phyloP scores from a whole-genome alignment of 2,113 vertebrate species.

The Cercopithecus mona region DNA sequence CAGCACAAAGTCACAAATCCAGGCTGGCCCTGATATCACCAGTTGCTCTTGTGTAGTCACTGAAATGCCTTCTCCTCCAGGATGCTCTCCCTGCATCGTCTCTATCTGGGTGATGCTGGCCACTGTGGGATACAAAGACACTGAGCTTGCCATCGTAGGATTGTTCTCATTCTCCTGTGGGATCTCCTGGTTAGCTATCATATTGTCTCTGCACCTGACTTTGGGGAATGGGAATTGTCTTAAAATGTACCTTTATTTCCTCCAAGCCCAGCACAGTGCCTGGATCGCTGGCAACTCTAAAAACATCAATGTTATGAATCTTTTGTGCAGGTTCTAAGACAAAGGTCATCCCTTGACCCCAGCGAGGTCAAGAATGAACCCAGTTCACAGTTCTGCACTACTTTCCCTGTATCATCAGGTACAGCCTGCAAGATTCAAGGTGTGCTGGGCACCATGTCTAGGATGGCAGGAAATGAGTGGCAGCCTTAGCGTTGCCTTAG shows the following conservation, averaged over 20 bases:
- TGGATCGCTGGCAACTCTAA: no score
- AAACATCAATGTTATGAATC: not conserved
- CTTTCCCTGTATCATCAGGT: not conserved
- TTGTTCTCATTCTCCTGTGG: not conserved
- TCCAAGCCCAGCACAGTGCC: not conserved
- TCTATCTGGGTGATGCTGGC: not conserved
- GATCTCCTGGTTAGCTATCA: no score
- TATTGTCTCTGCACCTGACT: not conserved
- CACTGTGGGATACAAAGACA: rapidly evolving
- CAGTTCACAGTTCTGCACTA: not conserved
- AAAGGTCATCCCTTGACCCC: not conserved
- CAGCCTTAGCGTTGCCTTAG: not conserved
- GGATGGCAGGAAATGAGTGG: not conserved
- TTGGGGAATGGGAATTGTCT: not conserved
- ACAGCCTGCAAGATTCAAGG: no score
- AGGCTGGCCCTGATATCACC: not conserved
- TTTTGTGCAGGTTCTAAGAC: not conserved
- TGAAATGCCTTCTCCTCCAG: not conserved
- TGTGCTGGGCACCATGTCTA: not conserved
- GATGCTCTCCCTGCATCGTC: rapidly evolving
- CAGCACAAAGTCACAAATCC: not conserved
- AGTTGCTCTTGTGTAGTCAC: not conserved
- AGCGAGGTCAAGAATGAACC: not conserved
- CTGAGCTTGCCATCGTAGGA: rapidly evolving
- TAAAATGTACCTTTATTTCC: not conserved